Base-by-base conservation (phyloP, 2,888 invertebrate genomes). In the Orchesella flavescens region DNA sequence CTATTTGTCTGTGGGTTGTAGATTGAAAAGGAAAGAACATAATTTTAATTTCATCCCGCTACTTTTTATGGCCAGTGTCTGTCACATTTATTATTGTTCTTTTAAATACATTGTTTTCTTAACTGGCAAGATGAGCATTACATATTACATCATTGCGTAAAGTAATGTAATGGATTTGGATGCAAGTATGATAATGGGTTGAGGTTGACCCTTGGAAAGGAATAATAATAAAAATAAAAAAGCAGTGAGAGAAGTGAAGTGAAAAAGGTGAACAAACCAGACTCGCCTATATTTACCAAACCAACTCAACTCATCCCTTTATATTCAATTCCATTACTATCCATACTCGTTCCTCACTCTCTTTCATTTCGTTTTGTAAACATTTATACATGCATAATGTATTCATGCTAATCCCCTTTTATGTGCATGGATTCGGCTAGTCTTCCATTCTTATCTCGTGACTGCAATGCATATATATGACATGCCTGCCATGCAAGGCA, bases 251-350 rank as follows among this genome's bases (percentile, higher is more conserved):
- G n/a, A n/a, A n/a, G n/a, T n/a, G n/a, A n/a, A n/a, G n/a, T n/a
- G n/a, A n/a, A n/a, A 84, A 23, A 78, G 83, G 85, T 82, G 80
- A 86, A 86, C 86, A 84, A 82, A 84, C 86, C 77, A 73, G 84
- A 69, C 86, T 84, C 83, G 80, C 86, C 86, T 86, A 86, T 86
- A 86, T 86, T 86, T 86, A 82, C 85, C 77, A 71, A 69, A 24
- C 68, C 81, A 73, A 57, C 46, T 7, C 34, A 71, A 69, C 46
- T 72, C 81, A 73, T 66, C 46, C 34, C 34, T 34, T 72, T 46
- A n/a, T 13, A 65, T 65, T 65, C 65, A n/a, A 65, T 65, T 43
- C n/a, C n/a, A 43, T 43, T 3, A 65, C 43, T n/a, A n/a, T n/a
- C n/a, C n/a, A n/a, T n/a, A n/a, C n/a, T n/a, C n/a, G n/a, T n/a